Evolutionary conservation across 2,888 invertebrate genomes (phyloP), one percentile per base, ranked within the genome.

Genomic region (Callosobruchus maculatus): DNA sequence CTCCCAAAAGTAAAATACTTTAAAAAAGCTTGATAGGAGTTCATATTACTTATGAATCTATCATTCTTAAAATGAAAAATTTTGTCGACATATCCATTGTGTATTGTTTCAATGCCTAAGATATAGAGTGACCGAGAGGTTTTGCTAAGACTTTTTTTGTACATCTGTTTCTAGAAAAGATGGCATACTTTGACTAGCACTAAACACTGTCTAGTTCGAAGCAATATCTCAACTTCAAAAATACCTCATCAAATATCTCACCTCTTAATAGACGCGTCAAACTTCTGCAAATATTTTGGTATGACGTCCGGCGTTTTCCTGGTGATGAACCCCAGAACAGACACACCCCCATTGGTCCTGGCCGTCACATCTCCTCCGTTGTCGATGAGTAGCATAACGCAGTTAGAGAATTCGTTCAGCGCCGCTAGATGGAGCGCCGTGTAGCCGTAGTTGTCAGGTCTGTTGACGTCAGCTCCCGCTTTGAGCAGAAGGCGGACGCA

Each of bases 361-460:
- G 92, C 90, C 0, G 95, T 95, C 0, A 95, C 92, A 82, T 96
- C 95, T 0, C 94, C 95, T 0, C 95, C 95, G 82, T 93, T 91
- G 83, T 93, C 91, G 78, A 96, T 88, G 72, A 96, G 88, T 73
- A 94, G 87, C 81, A 93, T 88, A 20, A 94, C 95, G 80, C 94
- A 93, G 21, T 91, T 90, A 7, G 95, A 93, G 81, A 93, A 94
- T 85, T 95, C 95, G 83, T 95, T 94, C 30, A 95, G 87, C 0
- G 95, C 95, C 0, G 96, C 95, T 70, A 95, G 90, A 83, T 96
- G 95, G 49, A 95, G 85, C 0, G 95, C 93, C 0, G 95, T 95
- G 83, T 95, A 95, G n/a, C 95, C 95, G 81, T 93, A 95, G 79
- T 91, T 90, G 82, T 95, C 95, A 0, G 94, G 89, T 78, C 91